Evolutionary conservation across 1,140 invertebrate genomes (phyloP).

Genomic region (Mamestra configurata): DNA sequence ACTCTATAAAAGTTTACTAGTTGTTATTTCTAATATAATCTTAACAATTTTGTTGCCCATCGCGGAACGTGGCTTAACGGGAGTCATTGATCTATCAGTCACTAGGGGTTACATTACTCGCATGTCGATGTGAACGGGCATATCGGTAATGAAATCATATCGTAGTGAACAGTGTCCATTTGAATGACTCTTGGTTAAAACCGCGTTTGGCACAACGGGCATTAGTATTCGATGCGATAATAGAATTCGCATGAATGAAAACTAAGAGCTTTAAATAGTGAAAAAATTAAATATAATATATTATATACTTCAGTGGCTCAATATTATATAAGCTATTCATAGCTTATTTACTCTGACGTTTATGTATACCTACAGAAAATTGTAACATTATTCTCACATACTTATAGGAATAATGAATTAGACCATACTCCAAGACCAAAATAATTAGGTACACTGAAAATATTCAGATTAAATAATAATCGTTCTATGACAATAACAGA

Average conservation of each 20-base stretch:
- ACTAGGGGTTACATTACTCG: background rate
- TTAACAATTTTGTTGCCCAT: conserved; percentile 57
- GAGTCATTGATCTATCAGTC: conserved; percentile 1
- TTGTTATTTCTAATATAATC: conserved; percentile 76
- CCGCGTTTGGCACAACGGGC: conserved; percentile 63
- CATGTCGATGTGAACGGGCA: background rate
- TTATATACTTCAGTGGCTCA: conserved; percentile 86
- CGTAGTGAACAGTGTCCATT: background rate
- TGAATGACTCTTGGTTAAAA: conserved; percentile 22
- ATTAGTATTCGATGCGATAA: conserved; percentile 81
- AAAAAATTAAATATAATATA: conserved; percentile 83
- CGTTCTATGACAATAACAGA: conserved; percentile 83
- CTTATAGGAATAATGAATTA: conserved; percentile 59
- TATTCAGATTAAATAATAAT: conserved; percentile 67
- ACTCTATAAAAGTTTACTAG: conserved; percentile 77
- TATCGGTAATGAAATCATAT: background rate
- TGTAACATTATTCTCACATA: conserved; percentile 63
- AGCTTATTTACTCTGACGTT: conserved; percentile 81
- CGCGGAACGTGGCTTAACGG: conserved; percentile 14
- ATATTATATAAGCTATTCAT: conserved; percentile 85
- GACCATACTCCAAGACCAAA: conserved; percentile 78
- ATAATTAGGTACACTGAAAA: conserved; percentile 55
- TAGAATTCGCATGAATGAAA: conserved; percentile 82
- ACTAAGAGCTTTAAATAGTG: conserved; percentile 88
- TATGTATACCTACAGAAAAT: conserved; percentile 73